Evolutionary conservation across 2,113 vertebrate genomes (phyloP), one percentile per base, ranked within the genome.

Genomic region (Cyanoramphus novaezelandiae): DNA sequence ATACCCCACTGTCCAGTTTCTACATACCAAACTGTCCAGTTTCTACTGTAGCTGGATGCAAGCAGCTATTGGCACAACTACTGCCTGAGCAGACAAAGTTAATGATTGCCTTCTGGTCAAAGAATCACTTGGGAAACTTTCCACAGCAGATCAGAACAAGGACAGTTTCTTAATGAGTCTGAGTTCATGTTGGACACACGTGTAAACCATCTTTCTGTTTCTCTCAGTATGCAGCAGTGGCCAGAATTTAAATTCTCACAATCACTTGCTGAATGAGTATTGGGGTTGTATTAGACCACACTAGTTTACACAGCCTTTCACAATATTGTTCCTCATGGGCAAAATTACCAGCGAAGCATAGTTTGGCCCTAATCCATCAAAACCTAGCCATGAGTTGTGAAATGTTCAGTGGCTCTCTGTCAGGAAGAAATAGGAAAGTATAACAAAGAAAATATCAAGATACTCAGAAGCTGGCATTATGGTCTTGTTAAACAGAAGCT

Each of bases 31-130:
- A 9, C 53, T 84, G 35, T 57, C 47, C 88, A 77, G 27, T 37
- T 82, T 76, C 20, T 80, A 25, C 8, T 13, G 9, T 23, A 79
- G 70, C 82, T 71, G 33, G 49, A 46, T 35, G 24, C 47, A 92
- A 91, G 86, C 46, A 86, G 55, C 25, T 86, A 47, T 78, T 86
- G 77, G 88, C 47, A 89, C 35, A 86, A 12, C 12, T 55, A 17
- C 12, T 33, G 25, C 52, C 35, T 93, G 71, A 81, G 33, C 33
- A 59, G 50, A 50, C 68, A 64, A 63, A 93, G 86, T 94, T 95
- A 95, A 95, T 94, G 8, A 88, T 92, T 95, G 82, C 14, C 57
- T 91, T 81, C 86, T 55, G 16, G 69, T 75, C 64, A 84, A 83
- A 81, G 72, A 75, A 60, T 86, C 2, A 3, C n/a, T 50, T 71